Conservation (phyloP, 53 echinoderm and acorn worm species). For the Holothuria leucospilota region DNA sequence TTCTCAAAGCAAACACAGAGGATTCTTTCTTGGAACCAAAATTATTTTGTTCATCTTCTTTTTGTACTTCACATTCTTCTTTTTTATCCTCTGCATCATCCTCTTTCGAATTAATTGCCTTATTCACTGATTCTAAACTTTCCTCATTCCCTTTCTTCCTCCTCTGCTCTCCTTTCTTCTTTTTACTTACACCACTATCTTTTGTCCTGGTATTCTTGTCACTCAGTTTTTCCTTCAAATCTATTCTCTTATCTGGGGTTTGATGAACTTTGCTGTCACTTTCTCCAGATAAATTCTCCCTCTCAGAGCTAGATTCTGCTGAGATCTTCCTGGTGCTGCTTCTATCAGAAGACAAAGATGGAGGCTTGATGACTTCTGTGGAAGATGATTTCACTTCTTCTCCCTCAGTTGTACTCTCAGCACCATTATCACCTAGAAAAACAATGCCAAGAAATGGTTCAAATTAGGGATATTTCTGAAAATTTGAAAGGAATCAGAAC, state of each 20-base stretch:
- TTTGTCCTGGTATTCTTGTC: slow-evolving; percentile 24
- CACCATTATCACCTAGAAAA: slow-evolving; percentile 20
- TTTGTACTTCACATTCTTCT: too few species aligned
- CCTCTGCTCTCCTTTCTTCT: slow-evolving; percentile 6
- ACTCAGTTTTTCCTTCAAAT: slow-evolving; percentile 1
- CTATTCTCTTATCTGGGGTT: neutral
- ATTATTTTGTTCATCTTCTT: too few species aligned
- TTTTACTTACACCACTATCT: neutral
- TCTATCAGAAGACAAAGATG: neutral
- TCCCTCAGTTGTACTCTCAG: slow-evolving; percentile 45
- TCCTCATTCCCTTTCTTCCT: neutral
- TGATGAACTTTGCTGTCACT: slow-evolving; percentile 7
- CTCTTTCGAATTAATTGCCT: neutral
- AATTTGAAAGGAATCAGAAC: too few species aligned
- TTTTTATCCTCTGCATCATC: too few species aligned
- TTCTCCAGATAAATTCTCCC: slow-evolving; percentile 22
- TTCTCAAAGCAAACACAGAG: too few species aligned
- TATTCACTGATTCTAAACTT: neutral
- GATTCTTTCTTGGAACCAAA: too few species aligned
- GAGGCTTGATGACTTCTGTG: neutral
- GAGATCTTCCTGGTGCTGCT: slow-evolving; percentile 1
- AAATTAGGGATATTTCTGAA: too few species aligned
- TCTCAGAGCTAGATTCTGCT: slow-evolving; percentile 26
- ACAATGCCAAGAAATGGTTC: neutral
- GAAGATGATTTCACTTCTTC: slow-evolving; percentile 23